Evolutionary conservation across 1,140 invertebrate genomes (phyloP), one percentile per base, ranked within the genome.

Genomic region (Papilio polytes): DNA sequence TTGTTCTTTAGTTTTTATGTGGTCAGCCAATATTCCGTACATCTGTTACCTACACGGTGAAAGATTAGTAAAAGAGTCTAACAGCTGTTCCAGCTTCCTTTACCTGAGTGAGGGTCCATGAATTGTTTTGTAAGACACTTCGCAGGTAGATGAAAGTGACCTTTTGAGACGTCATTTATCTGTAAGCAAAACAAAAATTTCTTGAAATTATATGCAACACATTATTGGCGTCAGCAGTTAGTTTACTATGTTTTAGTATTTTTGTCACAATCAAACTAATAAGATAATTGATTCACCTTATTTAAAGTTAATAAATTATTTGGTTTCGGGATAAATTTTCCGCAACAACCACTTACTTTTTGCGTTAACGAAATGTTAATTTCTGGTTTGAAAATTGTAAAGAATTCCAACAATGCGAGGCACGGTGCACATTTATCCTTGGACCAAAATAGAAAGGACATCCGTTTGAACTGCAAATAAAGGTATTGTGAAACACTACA

Each of bases 401-500:
- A 85, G 81, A 83, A 83, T 80, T 82, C 46, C 18, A 86, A 86
- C 85, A 86, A 88, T 84, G 85, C 87, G 86, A 84, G 86, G 86
- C 88, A 84, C 86, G 63, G 86, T 90, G 89, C 85, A 85, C 85
- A 87, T 91, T 88, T 90, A 88, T 89, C 91, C 90, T 91, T 92
- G 91, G 86, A 86, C 88, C 80, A 84, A 90, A 89, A 90, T 92
- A 90, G 92, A 93, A 93, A 93, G 92, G 93, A 94, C 91, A 93
- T 94, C 93, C 93, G 91, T 89, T 91, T 89, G 84, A 86, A 88
- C 86, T 88, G 84, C 86, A 80, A 83, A 81, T 84, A 78, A 78
- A 63, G 53, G 31, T 63, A 78, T 78, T 78, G 77, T 78, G 77
- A 78, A 78, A 78, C 41, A 83, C 80, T 80, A 77, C 79, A 80